Evolutionary conservation across 2,888 invertebrate genomes (phyloP), one percentile per base, ranked within the genome.

Genomic region (Yponomeuta plumbellus): DNA sequence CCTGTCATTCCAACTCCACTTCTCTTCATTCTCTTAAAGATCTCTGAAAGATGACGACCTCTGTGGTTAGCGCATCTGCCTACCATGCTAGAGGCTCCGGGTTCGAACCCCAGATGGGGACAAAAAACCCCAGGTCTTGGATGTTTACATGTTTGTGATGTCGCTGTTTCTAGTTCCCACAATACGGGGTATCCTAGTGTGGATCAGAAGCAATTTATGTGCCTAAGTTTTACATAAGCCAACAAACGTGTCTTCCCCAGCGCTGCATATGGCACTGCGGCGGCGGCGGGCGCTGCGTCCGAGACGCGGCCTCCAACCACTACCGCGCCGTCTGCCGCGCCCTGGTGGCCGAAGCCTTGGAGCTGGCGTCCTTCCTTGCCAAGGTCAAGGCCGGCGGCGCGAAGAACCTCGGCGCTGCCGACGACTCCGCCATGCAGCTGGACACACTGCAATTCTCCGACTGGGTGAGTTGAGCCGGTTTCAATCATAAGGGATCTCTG

Each of bases 271-370:
- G 89, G 90, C 89, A 89, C 73, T 90, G 89, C 76, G 88, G 89
- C 65, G 88, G 88, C 64, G 76, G 88, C 67, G 87, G 89, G 5
- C 83, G 89, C 5, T 77, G 84, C 71, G 86, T 85, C 10, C 84
- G 92, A 70, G 92, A 93, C 70, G 93, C 94, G 67, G 95, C 95
- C 0, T 95, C 95, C 72, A 92, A 93, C 64, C 97, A 97, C 89
- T 98, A 98, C 91, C 95, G 95, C 79, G 97, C 98, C 68, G 98
- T 98, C 66, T 97, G 98, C 83, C 93, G 98, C 69, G 98, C 98
- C 68, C 93, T 98, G 73, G 97, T 98, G 69, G 95, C 97, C 22
- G 98, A 99, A 89, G 96, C 97, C 67, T 89, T 97, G 70, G 98
- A 98, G 88, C 93, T 99, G 75, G 94, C 96, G 67, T 95, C 96